Base-by-base conservation (phyloP, 2,113 vertebrate genomes). In the Plecotus auritus region DNA sequence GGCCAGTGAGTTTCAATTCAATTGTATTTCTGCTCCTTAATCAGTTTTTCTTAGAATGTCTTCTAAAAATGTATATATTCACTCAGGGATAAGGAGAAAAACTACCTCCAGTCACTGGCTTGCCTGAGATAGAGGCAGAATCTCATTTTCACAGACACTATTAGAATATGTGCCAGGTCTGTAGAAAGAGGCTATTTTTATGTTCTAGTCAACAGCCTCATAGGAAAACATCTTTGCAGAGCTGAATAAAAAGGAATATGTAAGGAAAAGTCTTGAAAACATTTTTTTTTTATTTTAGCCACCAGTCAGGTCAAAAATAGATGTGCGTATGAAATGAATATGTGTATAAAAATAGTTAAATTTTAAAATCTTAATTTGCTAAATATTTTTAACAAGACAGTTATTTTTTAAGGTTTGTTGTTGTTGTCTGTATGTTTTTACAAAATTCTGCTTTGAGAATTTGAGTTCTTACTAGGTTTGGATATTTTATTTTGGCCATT, bases 61-160 rank as follows among this genome's bases (percentile, higher is more conserved):
- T 96, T 93, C 90, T 87, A 67, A 94, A 96, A 95, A 80, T 94
- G 87, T 66, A 90, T 81, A 81, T 81, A 95, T 81, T 88, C 84
- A 87, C 51, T 93, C 85, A 84, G 20, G 83, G 45, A 93, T 77
- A 93, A 84, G 66, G 59, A 76, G 5, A 37, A 59, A 88, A 91
- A 66, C 78, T 59, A 85, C 74, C 73, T 84, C 32, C 37, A 56
- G 40, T 84, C 70, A 37, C 64, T 56, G 35, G 37, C 70, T 93
- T 93, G n/a, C 66, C 84, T 72, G 14, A 32, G 84, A 95, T 70
- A 92, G 73, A 91, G 51, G 14, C 73, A 83, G 56, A 89, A 94
- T 96, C 89, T 85, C 76, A 94, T 97, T 93, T 96, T 88, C 83
- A 89, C 22, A 74, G 42, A 77, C 56, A 77, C 45, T 45, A 90